Evolutionary conservation across 2,113 vertebrate genomes (phyloP), one percentile per base, ranked within the genome.

Genomic region (Ivindomyrus marchei): DNA sequence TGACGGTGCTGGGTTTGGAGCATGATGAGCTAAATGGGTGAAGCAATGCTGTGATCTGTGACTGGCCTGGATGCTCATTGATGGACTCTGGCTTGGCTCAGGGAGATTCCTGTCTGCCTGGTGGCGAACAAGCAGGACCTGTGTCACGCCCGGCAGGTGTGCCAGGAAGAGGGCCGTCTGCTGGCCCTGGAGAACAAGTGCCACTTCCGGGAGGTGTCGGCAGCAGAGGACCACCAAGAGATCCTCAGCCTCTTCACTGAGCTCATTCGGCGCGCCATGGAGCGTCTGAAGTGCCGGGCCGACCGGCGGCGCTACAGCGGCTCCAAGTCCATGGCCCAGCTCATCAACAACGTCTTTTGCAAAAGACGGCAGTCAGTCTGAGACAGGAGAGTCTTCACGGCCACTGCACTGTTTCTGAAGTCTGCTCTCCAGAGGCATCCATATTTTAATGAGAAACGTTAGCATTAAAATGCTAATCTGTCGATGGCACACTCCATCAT

Each of bases 61-160:
- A 56, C 5, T 56, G 53, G 53, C 19, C 19, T 56, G 39, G 36
- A 24, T 46, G 45, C 70, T 45, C 10, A 88, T n/a, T 36, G 0
- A 21, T 66, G 89, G 45, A 52, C 50, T 24, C 74, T 90, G 90
- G 21, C 85, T 8, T 80, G 85, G 80, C 80, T 80, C 93, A 96
- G 96, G 90, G 94, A 95, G 0, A 93, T 95, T 11, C 94, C 95
- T 0, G 93, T 96, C 62, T 96, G 94, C 53, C 95, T 96, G 90
- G 91, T 96, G 89, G 96, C 95, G 0, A 97, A 97, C 94, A 97
- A 96, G 90, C 95, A 94, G 93, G 95, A 96, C 92, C 94, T 96
- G 85, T 96, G 95, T 89, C 95, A 96, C 56, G 94, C 91, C 87
- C 92, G 95, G 36, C 95, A 96, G 94, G 95, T 96, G 39, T 50